Base-by-base conservation (phyloP, 2,888 invertebrate genomes). In the Selenia dentaria region DNA sequence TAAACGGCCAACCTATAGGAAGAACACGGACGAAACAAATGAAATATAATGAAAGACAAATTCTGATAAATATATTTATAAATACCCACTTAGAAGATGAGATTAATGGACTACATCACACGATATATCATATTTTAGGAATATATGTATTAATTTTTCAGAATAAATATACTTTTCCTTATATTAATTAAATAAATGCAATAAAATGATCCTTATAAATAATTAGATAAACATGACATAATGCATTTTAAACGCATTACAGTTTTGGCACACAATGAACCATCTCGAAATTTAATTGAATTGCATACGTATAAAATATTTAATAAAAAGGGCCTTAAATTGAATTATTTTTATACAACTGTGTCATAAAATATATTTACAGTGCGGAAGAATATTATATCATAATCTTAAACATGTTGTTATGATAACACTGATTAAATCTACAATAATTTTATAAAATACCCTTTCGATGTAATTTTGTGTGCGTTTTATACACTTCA, bases 381-480 rank as follows among this genome's bases (percentile, higher is more conserved):
- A 57, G 54, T 51, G 53, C 51, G 18, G 6, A 46, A 27, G 2
- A 22, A 8, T 22, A 25, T 25, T 10, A 25, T 10, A 10, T 9
- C 8, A 8, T n/a, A 6, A 25, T 10, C 10, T 10, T 10, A 25
- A 25, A 25, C 6, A 25, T 25, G 10, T n/a, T 16, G 9, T 25
- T 25, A 25, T 24, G 3, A 25, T 25, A 25, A 8, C 16, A 16
- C 16, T 4, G 16, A 16, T 16, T 3, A 3, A 9, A n/a, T n/a
- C 10, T 22, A 25, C 10, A 9, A 25, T 25, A 25, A 25, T 3
- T 25, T 9, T 54, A 14, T 54, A 46, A 54, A 57, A 57, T 57
- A 59, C 44, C 53, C 52, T 51, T 60, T 57, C 49, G 57, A 61
- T 59, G 56, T 47, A 40, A 46, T 46, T 41, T 46, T 42, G 43